These are phyloP conservation scores for Orchesella cincta DNA, from an alignment of 1,140 invertebrate genomes.

Conservation along the genomic window DNA sequence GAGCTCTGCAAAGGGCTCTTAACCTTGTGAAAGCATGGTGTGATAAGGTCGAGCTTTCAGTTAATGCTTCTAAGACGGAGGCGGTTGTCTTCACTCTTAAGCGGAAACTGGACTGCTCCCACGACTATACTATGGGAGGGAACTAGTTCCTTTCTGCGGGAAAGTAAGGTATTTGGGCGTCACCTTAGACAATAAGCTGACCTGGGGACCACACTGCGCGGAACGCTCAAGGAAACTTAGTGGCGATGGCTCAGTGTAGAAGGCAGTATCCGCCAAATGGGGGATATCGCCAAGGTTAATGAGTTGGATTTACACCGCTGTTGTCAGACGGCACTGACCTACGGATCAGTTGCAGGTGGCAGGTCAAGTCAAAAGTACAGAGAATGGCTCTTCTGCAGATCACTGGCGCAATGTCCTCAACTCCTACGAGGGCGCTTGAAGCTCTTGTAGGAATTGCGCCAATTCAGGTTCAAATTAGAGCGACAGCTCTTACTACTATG, in stretches of 20 bases:
- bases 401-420: conserved; percentile 17
- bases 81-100: conserved; percentile 14
- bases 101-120: not conserved
- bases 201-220: conserved; percentile 10
- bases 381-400: conserved; percentile 6
- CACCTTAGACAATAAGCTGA: conserved; percentile 31
- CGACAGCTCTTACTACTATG: not conserved
- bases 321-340: conserved; percentile 32
- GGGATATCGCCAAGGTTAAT: conserved; percentile 20
- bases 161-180: conserved; percentile 40
- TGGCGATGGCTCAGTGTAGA: conserved; percentile 19
- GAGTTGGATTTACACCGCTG: conserved; percentile 34
- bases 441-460: conserved; percentile 13
- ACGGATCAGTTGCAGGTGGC: conserved; percentile 5
- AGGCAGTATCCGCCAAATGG: conserved; percentile 26
- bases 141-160: not conserved
- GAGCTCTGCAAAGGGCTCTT: not conserved
- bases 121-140: not conserved
- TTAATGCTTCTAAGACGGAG: conserved; percentile 28
- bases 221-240: not conserved
- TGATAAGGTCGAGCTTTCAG: conserved; percentile 1
- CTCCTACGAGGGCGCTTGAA: conserved; percentile 32
- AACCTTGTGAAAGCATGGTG: conserved; percentile 31
- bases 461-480: not conserved
- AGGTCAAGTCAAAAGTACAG: conserved; percentile 3